Conservation (phyloP, 1,140 invertebrate species). For the Brachionus angularis region DNA sequence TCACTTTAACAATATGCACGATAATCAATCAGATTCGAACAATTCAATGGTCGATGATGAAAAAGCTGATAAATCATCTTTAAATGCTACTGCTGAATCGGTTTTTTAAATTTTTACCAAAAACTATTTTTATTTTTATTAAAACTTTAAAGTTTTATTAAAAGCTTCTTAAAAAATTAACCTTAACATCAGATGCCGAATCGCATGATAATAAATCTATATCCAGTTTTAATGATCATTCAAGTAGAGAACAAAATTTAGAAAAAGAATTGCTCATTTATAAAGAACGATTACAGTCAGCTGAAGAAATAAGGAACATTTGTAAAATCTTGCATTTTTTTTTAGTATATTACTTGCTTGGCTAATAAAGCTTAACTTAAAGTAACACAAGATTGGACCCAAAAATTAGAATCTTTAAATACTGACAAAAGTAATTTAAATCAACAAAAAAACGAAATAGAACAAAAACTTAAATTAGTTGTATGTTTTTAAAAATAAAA, state of each 20-base stretch:
- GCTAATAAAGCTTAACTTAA: too few relatives aligned
- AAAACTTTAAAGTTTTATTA: neutral
- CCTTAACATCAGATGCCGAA: neutral
- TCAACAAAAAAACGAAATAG: neutral
- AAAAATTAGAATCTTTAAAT: neutral
- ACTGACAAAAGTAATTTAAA: neutral
- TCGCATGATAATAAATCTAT: conserved; percentile 14
- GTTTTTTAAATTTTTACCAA: neutral
- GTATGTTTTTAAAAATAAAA: neutral
- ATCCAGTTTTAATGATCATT: conserved; percentile 1
- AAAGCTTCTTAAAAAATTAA: neutral
- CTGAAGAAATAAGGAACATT: neutral
- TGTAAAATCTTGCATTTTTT: neutral
- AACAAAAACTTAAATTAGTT: neutral
- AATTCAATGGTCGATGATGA: conserved; percentile 10
- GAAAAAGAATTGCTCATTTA: neutral
- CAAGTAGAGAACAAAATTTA: neutral
- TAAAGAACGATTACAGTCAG: neutral
- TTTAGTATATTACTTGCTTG: too few relatives aligned
- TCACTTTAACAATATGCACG: conserved; percentile 26
- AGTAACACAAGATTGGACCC: neutral
- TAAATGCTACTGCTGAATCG: neutral
- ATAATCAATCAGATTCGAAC: neutral
- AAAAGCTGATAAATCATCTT: neutral
- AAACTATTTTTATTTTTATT: neutral